These are phyloP conservation scores for Augiades crinisus DNA, from an alignment of 2,888 invertebrate genomes.

Conservation along the genomic window DNA sequence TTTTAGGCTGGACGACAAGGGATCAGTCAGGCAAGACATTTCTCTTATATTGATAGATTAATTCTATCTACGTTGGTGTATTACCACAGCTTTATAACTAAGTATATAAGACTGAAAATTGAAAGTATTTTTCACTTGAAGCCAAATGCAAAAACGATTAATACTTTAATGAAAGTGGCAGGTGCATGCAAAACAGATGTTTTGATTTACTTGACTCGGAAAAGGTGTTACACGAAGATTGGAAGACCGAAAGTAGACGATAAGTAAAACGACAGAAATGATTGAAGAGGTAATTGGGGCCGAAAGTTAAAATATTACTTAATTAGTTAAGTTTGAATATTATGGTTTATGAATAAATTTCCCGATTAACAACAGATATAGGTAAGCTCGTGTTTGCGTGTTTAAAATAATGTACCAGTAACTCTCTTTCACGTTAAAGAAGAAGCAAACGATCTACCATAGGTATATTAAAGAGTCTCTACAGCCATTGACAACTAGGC, in stretches of 20 bases:
- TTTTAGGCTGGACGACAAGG: too few species aligned
- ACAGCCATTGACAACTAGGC: too few species aligned
- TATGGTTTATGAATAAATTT: too few species aligned
- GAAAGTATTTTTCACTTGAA: not conserved
- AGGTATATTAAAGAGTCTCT: too few species aligned
- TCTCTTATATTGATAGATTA: too few species aligned
- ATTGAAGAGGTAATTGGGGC: conserved; percentile 12
- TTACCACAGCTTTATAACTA: not conserved
- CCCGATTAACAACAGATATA: not conserved
- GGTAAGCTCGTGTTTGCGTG: not conserved
- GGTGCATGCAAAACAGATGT: conserved; percentile 25
- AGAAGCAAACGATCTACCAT: too few species aligned
- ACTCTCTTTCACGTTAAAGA: too few species aligned
- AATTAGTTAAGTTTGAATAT: not conserved
- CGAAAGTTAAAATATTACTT: not conserved
- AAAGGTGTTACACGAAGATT: conserved; percentile 26
- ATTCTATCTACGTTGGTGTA: not conserved
- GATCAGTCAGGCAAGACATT: too few species aligned
- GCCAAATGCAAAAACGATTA: conserved; percentile 2
- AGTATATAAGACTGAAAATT: not conserved
- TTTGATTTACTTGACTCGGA: conserved; percentile 17
- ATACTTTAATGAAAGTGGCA: conserved; percentile 19
- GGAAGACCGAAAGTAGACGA: conserved; percentile 11
- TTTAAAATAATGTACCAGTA: not conserved
- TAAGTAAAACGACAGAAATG: conserved; percentile 17